These are phyloP conservation scores for Pollachius pollachius DNA, from an alignment of 2,113 vertebrate species.

Conservation along the genomic window DNA sequence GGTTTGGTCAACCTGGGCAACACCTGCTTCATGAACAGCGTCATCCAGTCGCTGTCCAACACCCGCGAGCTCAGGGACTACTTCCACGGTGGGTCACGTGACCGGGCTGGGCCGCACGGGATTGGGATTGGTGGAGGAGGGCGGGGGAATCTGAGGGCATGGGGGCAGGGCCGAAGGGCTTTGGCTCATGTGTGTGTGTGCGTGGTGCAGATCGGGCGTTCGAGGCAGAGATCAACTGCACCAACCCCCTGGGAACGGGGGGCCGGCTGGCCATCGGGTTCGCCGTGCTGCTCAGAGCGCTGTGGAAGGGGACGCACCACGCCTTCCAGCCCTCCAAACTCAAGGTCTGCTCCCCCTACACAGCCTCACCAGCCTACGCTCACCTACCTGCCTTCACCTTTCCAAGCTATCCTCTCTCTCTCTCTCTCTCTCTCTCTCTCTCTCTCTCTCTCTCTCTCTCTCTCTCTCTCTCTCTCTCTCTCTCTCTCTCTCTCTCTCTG, in stretches of 20 bases:
- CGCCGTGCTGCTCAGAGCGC: constrained; percentile 87
- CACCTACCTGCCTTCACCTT: too few relatives aligned
- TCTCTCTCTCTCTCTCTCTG: too few relatives aligned
- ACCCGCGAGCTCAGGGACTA: constrained; percentile 95
- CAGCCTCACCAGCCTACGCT: too few relatives aligned
- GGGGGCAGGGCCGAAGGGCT: background rate
- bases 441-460: too few relatives aligned
- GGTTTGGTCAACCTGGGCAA: constrained; percentile 96
- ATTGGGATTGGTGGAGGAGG: background rate
- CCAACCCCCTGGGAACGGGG: constrained; percentile 91
- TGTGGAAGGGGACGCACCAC: constrained; percentile 98
- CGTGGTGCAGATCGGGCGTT: constrained; percentile 84
- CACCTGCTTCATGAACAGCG: constrained; percentile 99
- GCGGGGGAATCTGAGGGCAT: background rate
- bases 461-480: background rate
- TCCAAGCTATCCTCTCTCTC: too few relatives aligned
- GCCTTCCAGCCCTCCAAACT: constrained; percentile 97
- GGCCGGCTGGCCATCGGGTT: constrained; percentile 93
- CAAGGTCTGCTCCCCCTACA: constrained; percentile 74
- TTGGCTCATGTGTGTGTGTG: background rate
- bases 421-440: too few relatives aligned
- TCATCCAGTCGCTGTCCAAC: constrained; percentile 97
- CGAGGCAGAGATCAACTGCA: constrained; percentile 94
- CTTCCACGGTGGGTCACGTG: constrained; percentile 85
- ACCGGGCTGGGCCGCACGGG: too few relatives aligned